These are phyloP conservation scores for Dendrocincla fuliginosa DNA, from an alignment of 2,797 vertebrate species.

Conservation along the genomic window DNA sequence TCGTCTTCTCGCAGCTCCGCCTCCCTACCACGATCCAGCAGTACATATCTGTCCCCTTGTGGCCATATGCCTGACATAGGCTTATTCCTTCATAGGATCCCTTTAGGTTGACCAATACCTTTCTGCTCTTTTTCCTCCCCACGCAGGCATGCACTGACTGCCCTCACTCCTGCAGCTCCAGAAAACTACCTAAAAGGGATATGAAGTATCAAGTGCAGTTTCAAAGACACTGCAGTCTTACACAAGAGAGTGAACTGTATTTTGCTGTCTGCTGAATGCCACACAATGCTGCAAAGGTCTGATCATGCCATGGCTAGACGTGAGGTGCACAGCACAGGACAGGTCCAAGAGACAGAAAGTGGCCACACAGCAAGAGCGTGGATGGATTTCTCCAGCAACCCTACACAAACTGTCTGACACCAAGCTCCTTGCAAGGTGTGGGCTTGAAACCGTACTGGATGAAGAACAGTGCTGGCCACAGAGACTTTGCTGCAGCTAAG, in stretches of 20 bases:
- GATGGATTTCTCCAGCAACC: not conserved
- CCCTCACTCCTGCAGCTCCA: not conserved
- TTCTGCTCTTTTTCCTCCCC: not conserved
- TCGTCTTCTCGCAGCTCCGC: not conserved
- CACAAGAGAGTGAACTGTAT: not conserved
- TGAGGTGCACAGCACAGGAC: rapidly evolving
- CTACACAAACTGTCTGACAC: rapidly evolving
- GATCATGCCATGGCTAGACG: rapidly evolving
- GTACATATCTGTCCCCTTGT: not conserved
- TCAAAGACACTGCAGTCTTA: not conserved
- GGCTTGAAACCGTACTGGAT: not conserved
- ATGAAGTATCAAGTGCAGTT: not conserved
- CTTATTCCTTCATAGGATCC: rapidly evolving
- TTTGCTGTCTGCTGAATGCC: not conserved
- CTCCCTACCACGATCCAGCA: not conserved
- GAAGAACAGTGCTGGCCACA: not conserved
- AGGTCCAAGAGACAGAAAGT: not conserved
- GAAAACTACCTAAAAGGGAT: not conserved
- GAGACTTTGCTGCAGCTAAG: not conserved
- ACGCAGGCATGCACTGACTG: not conserved
- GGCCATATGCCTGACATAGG: not conserved
- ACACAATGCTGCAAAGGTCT: rapidly evolving
- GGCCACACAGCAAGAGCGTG: not conserved
- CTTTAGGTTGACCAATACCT: not conserved
- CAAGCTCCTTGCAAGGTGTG: not conserved